phyloP scores from a whole-genome alignment of 1,140 invertebrate species.

The Apis dorsata region DNA sequence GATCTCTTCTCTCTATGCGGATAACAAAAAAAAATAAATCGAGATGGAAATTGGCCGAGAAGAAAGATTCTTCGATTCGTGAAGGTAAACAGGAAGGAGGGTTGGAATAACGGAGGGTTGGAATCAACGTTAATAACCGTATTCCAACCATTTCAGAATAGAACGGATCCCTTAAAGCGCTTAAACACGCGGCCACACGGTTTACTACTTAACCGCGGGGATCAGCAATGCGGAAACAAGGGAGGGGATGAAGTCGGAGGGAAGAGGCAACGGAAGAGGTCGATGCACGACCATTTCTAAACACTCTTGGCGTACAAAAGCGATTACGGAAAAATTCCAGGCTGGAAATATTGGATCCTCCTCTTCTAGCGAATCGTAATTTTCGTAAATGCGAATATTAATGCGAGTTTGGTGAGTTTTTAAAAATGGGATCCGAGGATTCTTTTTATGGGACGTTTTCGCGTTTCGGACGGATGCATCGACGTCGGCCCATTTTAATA shows the following conservation, averaged over 20 bases:
- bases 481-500: constrained; percentile 9
- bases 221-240: constrained; percentile 12
- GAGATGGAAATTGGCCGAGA: too few relatives aligned
- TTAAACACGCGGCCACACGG: constrained; percentile 3
- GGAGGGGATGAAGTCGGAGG: not conserved
- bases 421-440: not conserved
- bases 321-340: not conserved
- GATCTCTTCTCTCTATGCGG: too few relatives aligned
- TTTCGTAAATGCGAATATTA: too few relatives aligned
- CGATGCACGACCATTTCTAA: not conserved
- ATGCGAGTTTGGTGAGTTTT: not conserved
- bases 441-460: constrained; percentile 7
- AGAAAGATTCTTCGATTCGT: too few relatives aligned
- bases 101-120: not conserved
- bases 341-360: not conserved
- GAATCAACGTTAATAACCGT: not conserved
- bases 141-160: constrained; percentile 8
- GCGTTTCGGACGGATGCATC: not conserved
- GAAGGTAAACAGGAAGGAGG: not conserved
- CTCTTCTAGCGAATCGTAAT: too few relatives aligned
- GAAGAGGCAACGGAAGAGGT: not conserved
- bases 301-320: too few relatives aligned
- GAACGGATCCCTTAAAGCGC: constrained; percentile 14
- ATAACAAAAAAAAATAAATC: too few relatives aligned
- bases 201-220: constrained; percentile 24